These are phyloP conservation scores for Clamator glandarius DNA, from an alignment of 2,797 vertebrate species.

Conservation along the genomic window DNA sequence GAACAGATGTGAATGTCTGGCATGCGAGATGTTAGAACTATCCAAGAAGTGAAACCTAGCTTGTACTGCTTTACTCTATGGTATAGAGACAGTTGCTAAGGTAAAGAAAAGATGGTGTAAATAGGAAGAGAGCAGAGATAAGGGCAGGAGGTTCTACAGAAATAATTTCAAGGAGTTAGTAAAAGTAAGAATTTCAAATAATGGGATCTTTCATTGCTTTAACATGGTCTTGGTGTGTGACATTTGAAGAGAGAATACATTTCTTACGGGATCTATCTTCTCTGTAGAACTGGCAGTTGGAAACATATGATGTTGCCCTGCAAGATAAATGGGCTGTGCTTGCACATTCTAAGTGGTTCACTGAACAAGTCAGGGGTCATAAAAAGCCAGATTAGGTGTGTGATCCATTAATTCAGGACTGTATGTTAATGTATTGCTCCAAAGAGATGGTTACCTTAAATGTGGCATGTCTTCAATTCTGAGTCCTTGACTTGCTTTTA, in stretches of 20 bases:
- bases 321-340: neutral
- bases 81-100: neutral
- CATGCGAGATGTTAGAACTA: neutral
- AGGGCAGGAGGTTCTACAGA: neutral
- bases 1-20: neutral
- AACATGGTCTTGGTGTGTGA: neutral
- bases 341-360: neutral
- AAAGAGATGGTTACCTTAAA: neutral
- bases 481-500: neutral
- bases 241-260: neutral
- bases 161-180: neutral
- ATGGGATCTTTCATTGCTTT: neutral
- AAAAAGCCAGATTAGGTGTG: neutral
- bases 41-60: neutral
- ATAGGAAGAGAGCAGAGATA: neutral
- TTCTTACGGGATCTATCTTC: neutral
- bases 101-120: neutral
- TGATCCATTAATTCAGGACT: neutral
- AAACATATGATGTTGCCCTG: neutral
- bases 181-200: neutral
- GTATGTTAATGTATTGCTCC: neutral
- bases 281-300: neutral
- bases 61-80: neutral
- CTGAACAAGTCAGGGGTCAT: neutral
- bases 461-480: neutral